These are phyloP conservation scores for Caiman crocodilus DNA, from an alignment of 2,797 vertebrate genomes.

Conservation along the genomic window DNA sequence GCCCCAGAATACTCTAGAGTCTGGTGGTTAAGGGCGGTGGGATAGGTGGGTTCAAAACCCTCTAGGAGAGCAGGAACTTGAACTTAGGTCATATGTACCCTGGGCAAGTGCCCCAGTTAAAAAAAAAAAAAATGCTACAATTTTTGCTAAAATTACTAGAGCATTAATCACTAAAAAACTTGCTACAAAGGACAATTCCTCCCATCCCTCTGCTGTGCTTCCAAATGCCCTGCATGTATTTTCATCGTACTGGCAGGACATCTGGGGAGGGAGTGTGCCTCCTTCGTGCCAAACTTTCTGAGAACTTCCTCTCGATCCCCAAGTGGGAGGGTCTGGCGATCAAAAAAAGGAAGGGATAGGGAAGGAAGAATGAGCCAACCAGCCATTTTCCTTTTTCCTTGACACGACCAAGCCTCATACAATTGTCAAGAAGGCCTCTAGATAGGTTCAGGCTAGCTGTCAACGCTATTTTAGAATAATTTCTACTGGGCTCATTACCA, in stretches of 20 bases:
- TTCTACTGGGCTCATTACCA: accelerated
- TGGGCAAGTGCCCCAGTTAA: no score
- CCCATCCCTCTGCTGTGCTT: no score
- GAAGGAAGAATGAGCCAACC: background rate
- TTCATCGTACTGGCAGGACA: no score
- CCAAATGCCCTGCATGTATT: background rate
- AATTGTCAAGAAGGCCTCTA: background rate
- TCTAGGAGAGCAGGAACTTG: no score
- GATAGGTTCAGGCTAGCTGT: background rate
- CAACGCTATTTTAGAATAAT: background rate
- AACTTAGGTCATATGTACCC: no score
- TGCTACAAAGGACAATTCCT: no score
- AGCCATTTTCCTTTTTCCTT: background rate
- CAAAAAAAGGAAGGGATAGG: background rate
- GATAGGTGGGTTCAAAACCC: no score
- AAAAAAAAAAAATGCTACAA: no score
- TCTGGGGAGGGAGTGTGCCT: background rate
- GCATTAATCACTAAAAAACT: no score
- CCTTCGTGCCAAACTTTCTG: background rate
- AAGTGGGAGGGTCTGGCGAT: background rate
- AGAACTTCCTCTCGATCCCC: background rate
- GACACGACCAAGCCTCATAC: background rate
- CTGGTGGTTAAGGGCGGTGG: no score
- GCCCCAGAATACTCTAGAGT: no score
- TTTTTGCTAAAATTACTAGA: no score